Evolutionary conservation across 2,888 invertebrate species (phyloP).

Genomic region (Epirrhoe tristata): DNA sequence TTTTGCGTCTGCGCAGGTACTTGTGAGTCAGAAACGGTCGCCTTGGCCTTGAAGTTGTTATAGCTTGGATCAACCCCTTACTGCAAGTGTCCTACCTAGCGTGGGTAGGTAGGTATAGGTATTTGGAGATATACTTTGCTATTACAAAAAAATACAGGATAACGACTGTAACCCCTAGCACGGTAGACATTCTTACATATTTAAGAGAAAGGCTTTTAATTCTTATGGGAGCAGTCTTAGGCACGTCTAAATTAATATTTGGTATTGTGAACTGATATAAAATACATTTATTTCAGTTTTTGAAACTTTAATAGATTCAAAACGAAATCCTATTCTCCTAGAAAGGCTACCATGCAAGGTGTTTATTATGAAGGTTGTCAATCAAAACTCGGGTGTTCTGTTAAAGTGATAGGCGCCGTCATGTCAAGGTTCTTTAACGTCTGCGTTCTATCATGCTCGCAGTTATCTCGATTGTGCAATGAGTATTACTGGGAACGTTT

Average conservation of each 20-base stretch:
- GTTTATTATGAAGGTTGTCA: constrained; percentile 32
- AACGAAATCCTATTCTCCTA: no score
- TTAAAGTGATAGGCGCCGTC: constrained; percentile 40
- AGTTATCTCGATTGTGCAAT: constrained; percentile 28
- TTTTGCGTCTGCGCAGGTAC: constrained; percentile 22
- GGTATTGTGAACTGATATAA: no score
- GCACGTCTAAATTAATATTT: no score
- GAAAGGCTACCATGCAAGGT: not conserved
- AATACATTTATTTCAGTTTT: no score
- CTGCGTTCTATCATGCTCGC: constrained; percentile 25
- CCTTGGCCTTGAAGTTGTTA: constrained; percentile 1
- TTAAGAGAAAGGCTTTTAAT: no score
- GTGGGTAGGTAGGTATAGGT: no score
- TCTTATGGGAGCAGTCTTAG: no score
- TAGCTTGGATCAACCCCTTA: not conserved
- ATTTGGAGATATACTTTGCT: no score
- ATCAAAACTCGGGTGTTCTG: constrained; percentile 32
- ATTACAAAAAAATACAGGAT: no score
- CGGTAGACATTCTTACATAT: no score
- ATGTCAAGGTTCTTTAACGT: constrained; percentile 38
- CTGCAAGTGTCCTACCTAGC: not conserved
- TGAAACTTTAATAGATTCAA: no score
- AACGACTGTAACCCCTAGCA: no score
- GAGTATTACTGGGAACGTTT: constrained; percentile 9
- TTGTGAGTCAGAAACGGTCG: constrained; percentile 23